Percentiles rank a stretch among this genome's conserved stretches.
phyloP scores from a whole-genome alignment of 2,888 invertebrate species.

The Hirtodrosophila trivittata region DNA sequence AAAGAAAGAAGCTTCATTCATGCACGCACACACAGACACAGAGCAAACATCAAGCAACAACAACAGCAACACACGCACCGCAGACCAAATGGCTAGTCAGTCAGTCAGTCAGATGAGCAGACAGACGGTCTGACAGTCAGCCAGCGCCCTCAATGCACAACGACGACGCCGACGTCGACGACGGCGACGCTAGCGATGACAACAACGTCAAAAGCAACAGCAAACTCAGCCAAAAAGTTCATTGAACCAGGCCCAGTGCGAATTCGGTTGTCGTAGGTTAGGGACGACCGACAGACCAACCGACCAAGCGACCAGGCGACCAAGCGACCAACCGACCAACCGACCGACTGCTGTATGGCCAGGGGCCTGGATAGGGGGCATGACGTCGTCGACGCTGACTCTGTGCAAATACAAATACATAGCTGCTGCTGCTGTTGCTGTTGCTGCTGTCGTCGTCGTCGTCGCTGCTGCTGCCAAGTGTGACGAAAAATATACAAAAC shows the following conservation, averaged over 20 bases:
- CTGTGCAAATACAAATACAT: constrained; percentile 69
- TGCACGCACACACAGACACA: constrained; percentile 68
- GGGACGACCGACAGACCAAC: constrained; percentile 64
- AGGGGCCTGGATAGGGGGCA: constrained; percentile 57
- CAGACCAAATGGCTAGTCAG: constrained; percentile 57
- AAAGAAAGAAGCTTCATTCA: constrained; percentile 80
- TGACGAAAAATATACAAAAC: constrained; percentile 79
- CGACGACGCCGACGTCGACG: constrained; percentile 49
- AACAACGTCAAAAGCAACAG: constrained; percentile 40
- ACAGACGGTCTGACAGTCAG: constrained; percentile 26
- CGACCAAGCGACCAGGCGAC: constrained; percentile 35
- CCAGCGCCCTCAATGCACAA: constrained; percentile 77
- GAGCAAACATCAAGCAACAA: constrained; percentile 39
- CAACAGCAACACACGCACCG: constrained; percentile 66
- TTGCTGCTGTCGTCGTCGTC: constrained; percentile 25
- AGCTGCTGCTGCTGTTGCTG: constrained; percentile 47
- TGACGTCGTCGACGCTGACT: constrained; percentile 48
- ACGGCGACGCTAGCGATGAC: constrained; percentile 35
- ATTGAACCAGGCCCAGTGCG: constrained; percentile 79
- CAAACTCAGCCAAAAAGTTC: constrained; percentile 77
- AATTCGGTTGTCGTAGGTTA: constrained; percentile 79
- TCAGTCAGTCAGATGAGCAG: constrained; percentile 26
- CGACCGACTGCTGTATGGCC: constrained; percentile 36
- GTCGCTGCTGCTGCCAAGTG: constrained; percentile 70
- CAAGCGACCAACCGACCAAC: constrained; percentile 24